A percentile compares a stretch with the other conserved stretches of the same genome.
Evolutionary conservation across 2,797 vertebrate species (phyloP).

Genomic region (Rallus crepitans): DNA sequence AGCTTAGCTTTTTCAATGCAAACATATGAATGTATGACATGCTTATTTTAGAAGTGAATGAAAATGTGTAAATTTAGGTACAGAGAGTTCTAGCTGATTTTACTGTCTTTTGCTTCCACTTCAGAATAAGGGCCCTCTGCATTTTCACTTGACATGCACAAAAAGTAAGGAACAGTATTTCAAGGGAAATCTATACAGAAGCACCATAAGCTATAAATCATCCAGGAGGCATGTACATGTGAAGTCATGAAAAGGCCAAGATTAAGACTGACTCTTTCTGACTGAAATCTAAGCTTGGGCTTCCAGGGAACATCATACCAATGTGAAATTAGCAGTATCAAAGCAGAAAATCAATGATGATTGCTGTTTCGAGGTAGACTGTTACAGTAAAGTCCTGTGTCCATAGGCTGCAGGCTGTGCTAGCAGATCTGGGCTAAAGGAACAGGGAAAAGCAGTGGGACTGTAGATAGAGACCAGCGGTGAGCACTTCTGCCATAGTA

Average conservation of each 20-base stretch:
- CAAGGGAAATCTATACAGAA: neutral
- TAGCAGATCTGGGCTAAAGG: neutral
- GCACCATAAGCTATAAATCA: neutral
- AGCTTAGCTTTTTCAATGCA: conserved; percentile 42
- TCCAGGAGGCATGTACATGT: neutral
- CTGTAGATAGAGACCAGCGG: neutral
- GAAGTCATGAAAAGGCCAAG: neutral
- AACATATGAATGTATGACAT: conserved; percentile 2
- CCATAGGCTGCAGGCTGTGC: neutral
- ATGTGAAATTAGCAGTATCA: neutral
- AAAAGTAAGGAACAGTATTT: neutral
- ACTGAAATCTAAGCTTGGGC: neutral
- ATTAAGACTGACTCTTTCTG: neutral
- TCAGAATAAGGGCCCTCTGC: neutral
- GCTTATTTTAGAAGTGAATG: conserved; percentile 3
- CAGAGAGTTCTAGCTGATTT: neutral
- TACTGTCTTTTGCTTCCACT: neutral
- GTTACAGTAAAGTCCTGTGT: neutral
- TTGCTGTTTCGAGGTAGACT: neutral
- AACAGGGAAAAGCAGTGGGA: neutral
- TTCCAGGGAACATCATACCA: neutral
- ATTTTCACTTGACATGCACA: neutral
- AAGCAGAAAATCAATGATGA: neutral
- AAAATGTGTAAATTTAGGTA: neutral
- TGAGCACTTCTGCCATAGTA: neutral